A percentile compares a stretch with the other conserved stretches of the same genome.
These are phyloP conservation scores for Ptychoptera contaminata DNA, from an alignment of 2,888 invertebrate species.

Conservation along the genomic window DNA sequence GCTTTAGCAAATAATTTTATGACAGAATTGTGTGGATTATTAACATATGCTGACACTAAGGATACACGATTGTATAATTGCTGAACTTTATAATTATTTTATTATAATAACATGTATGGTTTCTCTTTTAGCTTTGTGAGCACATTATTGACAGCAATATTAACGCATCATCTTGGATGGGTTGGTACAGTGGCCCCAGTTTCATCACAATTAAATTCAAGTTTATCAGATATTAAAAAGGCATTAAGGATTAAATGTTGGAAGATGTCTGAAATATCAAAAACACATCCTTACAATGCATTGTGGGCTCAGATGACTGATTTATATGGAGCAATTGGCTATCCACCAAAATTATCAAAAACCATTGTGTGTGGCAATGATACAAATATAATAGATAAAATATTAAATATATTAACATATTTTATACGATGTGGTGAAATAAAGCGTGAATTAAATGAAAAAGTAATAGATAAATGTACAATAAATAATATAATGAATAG, in stretches of 20 bases:
- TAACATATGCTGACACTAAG: slow-evolving; percentile 64
- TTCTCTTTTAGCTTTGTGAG: slow-evolving; percentile 65
- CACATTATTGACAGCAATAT: slow-evolving; percentile 70
- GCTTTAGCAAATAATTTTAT: slow-evolving; percentile 34
- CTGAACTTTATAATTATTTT: not conserved
- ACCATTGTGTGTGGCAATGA: slow-evolving; percentile 62
- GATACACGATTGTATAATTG: slow-evolving; percentile 74
- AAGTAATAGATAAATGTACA: slow-evolving; percentile 24
- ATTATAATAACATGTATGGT: slow-evolving; percentile 6
- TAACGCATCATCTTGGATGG: slow-evolving; percentile 87
- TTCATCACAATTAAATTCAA: slow-evolving; percentile 19
- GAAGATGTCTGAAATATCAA: slow-evolving; percentile 39
- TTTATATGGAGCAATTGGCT: slow-evolving; percentile 70
- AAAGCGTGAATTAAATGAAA: slow-evolving; percentile 33
- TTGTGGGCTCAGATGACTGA: slow-evolving; percentile 82
- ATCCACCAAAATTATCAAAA: slow-evolving; percentile 57
- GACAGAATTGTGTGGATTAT: slow-evolving; percentile 44
- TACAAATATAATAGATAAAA: slow-evolving; percentile 47
- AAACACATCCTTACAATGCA: slow-evolving; percentile 66
- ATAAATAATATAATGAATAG: slow-evolving; percentile 15
- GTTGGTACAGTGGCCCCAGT: slow-evolving; percentile 53
- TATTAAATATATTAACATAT: slow-evolving; percentile 68
- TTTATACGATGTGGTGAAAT: slow-evolving; percentile 72
- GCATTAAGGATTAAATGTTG: slow-evolving; percentile 14
- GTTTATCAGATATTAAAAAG: slow-evolving; percentile 20